phyloP scores from a whole-genome alignment of 2,888 invertebrate genomes.

The Clanis bilineata region DNA sequence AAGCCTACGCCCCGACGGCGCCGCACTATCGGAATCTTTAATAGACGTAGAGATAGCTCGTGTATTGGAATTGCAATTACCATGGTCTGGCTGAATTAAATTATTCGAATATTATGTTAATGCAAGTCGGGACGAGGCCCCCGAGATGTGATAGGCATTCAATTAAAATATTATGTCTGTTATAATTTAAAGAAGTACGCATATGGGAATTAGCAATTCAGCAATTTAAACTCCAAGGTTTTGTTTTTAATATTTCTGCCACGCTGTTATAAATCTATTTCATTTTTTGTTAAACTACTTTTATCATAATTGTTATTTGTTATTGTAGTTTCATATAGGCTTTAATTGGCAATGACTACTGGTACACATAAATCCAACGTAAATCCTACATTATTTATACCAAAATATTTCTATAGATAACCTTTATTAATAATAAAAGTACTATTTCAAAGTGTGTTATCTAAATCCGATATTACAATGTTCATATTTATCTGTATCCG shows the following conservation, averaged over 20 bases:
- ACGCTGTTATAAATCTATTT: too few relatives aligned
- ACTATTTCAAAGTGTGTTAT: background rate
- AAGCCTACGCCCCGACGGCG: conserved; percentile 20
- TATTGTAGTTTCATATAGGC: too few relatives aligned
- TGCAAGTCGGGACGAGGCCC: conserved; percentile 12
- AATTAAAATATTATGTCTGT: background rate
- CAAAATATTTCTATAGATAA: too few relatives aligned
- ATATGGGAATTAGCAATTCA: too few relatives aligned
- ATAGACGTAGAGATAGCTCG: conserved; percentile 25
- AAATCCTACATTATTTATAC: too few relatives aligned
- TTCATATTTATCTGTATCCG: conserved; percentile 2
- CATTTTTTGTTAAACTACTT: too few relatives aligned
- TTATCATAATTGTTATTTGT: too few relatives aligned
- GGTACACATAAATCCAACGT: too few relatives aligned
- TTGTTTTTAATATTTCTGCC: too few relatives aligned
- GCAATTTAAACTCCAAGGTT: too few relatives aligned
- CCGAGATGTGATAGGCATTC: background rate
- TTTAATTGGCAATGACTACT: too few relatives aligned
- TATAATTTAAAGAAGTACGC: background rate
- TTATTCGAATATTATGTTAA: conserved; percentile 44
- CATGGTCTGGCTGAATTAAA: conserved; percentile 33
- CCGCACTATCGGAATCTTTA: conserved; percentile 23
- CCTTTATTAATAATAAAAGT: too few relatives aligned
- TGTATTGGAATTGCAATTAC: conserved; percentile 42
- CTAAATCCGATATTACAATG: background rate